Evolutionary conservation across 2,888 invertebrate genomes (phyloP), one percentile per base, ranked within the genome.

Genomic region (Drosophila nr. perissopoda): DNA sequence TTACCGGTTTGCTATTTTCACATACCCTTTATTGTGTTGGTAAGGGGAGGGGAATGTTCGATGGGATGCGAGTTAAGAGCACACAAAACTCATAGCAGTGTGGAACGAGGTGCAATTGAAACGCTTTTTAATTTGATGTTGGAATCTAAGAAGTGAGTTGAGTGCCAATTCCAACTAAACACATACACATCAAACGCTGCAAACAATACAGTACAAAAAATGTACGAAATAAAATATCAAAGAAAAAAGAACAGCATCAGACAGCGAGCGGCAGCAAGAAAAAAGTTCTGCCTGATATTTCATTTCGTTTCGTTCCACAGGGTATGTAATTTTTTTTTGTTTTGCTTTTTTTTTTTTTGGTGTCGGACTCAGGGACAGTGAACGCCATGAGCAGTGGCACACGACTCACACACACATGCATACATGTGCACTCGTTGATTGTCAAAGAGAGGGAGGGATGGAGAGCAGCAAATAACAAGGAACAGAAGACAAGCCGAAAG

Each of bases 371-470:
- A 72, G 82, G 76, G 80, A 78, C 83, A 63, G 78, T 69, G 80
- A 75, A 80, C 83, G 83, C 81, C 81, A 82, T 75, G 75, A 82
- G 81, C 83, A 82, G 72, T 83, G 83, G 84, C 87, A 83, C 83
- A 84, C 83, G 84, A 82, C 86, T 75, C 65, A 71, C 68, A 57
- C 38, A 69, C n/a, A 45, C 52, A 64, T 36, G 11, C 34, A 73
- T 56, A 56, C 57, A 61, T 31, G 27, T 60, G 65, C 57, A 69
- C 63, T 66, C 53, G 60, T 78, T 33, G 56, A 78, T 59, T 66
- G 76, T 33, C 33, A 11, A 33, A 49, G 56, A 34, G 16, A 25
- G 25, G 16, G 16, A 33, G n/a, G 48, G 34, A 54, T 56, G 64
- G 65, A 57, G 61, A 65, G 40, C 53, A 69, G 66, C 76, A 79